Base-by-base conservation (phyloP, 1,140 invertebrate genomes). In the Tetragonula clypearis region DNA sequence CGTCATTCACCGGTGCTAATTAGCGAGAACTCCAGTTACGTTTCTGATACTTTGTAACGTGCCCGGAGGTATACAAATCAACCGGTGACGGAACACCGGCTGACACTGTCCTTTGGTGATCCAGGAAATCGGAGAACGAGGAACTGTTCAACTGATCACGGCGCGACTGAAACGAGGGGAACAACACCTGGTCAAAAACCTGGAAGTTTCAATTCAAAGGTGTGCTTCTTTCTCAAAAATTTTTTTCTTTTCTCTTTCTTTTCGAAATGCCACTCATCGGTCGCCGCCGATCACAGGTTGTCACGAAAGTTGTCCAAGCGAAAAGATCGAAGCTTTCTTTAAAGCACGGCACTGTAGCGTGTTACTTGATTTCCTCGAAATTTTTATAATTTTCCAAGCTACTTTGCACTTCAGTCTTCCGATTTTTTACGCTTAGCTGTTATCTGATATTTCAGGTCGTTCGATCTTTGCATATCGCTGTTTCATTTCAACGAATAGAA, bases 1-100 rank as follows among this genome's bases (percentile, higher is more conserved):
- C 69, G 56, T 80, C 58, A 49, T 69, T 49, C 41, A 26, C 77
- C 58, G 66, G 79, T 55, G 72, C 60, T 88, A 88, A 89, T 86
- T 89, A 85, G n/a, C 69, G 68, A 53, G 71, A 30, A 30, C 35
- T 56, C n/a, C 23, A 17, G 12, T 35, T 12, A 1, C 21, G 12
- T 14, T 78, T 49, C 19, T 30, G 17, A 30, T 30, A n/a, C n/a
- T 21, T 49, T 9, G 14, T 49, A 41, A 62, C 23, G 8, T 21
- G 15, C 56, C 6, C 3, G 21, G 56, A 55, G 11, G 23, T 14
- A n/a, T 23, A 77, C 73, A 19, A 77, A 76, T 76, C 81, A 58
- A 12, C 23, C n/a, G 2, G 26, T 53, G 23, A 56, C 78, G 35
- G 56, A 49, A 49, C 41, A 49, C 41, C 11, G 12, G 15, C 23